Base-by-base conservation (phyloP, 2,113 vertebrate species). In the Axis porcinus region DNA sequence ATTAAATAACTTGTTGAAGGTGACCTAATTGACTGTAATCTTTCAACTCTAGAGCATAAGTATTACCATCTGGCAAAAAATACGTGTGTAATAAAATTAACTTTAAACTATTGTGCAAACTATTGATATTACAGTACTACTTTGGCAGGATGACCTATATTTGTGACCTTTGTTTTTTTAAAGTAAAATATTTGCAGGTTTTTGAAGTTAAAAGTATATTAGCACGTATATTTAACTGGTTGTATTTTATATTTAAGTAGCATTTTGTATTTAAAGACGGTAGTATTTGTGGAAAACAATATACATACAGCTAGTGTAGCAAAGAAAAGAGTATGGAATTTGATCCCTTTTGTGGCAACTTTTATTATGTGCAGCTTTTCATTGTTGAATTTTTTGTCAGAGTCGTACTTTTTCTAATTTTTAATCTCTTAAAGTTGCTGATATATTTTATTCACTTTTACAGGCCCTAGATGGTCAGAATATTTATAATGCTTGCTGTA, bases 401-500 rank as follows among this genome's bases (percentile, higher is more conserved):
- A 60, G 64, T 79, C 1, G 3, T n/a, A 21, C 36, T 64, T 93
- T 88, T 84, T 74, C 23, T 91, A 11, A n/a, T 89, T 86, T 92
- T 60, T 16, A 79, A 79, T 82, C 52, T 33, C 30, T 78, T 93
- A 86, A 96, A 17, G 70, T 96, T 95, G 60, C 93, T 97, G 54
- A 95, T 98, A 43, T 54, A 64, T 40, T 98, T 81, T 89, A 45
- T 98, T 87, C 64, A 62, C 64, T 98, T 88, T 98, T 98, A 85
- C 96, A 99, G 99, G 99, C 99, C 33, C 98, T 99, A 88, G 99
- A 99, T 96, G 99, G 99, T 96, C 99, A 99, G 97, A 99, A 99
- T 98, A 99, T 99, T 98, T 99, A 99, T 98, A 99, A 99, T 97
- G 99, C 99, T 83, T 99, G 99, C 98, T 99, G 99, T 99, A 99